Evolutionary conservation across 1,140 invertebrate genomes (phyloP), one percentile per base, ranked within the genome.

Genomic region (Pogonomyrmex barbatus): DNA sequence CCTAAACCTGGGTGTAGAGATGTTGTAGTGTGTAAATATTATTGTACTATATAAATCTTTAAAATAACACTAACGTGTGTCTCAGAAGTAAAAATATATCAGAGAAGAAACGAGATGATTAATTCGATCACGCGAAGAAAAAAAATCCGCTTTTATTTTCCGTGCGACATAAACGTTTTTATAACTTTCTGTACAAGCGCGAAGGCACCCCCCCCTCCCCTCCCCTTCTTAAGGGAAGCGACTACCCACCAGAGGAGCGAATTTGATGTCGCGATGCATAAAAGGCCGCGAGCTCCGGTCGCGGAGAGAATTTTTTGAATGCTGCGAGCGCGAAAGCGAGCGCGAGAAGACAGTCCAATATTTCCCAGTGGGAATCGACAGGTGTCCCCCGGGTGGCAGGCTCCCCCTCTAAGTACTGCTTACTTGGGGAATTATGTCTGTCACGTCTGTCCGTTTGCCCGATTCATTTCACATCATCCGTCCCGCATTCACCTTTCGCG

Each of bases 381-480:
- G 93, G 92, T 94, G 93, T 93, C 90, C 85, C 90, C 76, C 76
- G 86, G 62, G 78, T 54, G 67, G 50, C 56, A 68, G 81, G 87
- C 84, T 86, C 88, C 87, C 87, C 85, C 88, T 92, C 88, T 92
- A 93, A 94, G 92, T 91, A 92, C 90, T 92, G 92, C 93, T 93
- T 93, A 93, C 89, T 58, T 87, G 84, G 75, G 91, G 92, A 94
- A 94, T 94, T 94, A 94, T 93, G 92, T 93, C 91, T 93, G 91
- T 94, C 93, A 93, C 93, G 93, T 94, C 92, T 93, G 93, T 93
- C 91, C 91, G 92, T 93, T 93, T 93, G 92, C 92, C 88, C 91
- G 92, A 93, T 93, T 93, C 91, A 93, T 93, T 94, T 93, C 91
- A 91, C 91, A 91, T 91, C 90, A 89, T 90, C 91, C 85, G 87